These are phyloP conservation scores for Tenebrosternarchus preto DNA, from an alignment of 2,113 vertebrate species.

Conservation along the genomic window DNA sequence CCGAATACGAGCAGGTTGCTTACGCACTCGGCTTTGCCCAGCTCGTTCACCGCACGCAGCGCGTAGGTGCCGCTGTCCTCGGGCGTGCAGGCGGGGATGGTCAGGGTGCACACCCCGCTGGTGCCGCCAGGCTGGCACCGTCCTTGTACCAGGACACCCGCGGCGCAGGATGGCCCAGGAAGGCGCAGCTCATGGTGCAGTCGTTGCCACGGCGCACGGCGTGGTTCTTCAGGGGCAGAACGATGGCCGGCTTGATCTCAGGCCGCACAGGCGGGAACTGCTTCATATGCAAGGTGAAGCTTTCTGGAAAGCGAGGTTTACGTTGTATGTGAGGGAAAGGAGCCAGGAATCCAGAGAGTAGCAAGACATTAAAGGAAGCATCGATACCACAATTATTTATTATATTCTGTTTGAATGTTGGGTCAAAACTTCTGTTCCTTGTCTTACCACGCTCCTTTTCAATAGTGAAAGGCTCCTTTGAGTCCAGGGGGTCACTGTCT, in stretches of 20 bases:
- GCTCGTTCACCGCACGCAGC: conserved; percentile 67
- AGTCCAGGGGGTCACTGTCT: conserved; percentile 68
- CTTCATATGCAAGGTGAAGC: conserved; percentile 53
- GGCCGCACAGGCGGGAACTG: conserved; percentile 52
- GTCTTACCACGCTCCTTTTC: conserved; percentile 67
- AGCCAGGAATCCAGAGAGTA: neutral
- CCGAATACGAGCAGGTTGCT: conserved; percentile 63
- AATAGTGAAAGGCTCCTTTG: conserved; percentile 65
- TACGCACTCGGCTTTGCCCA: conserved; percentile 63
- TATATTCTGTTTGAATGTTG: too few relatives aligned
- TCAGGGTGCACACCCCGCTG: conserved; percentile 62
- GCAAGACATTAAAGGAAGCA: too few relatives aligned
- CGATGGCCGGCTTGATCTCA: conserved; percentile 64
- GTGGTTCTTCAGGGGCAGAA: conserved; percentile 64
- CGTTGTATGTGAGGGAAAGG: neutral
- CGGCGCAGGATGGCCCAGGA: conserved; percentile 63
- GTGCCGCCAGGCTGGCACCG: conserved; percentile 59
- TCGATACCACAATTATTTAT: too few relatives aligned
- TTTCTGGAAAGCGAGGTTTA: conserved; percentile 43
- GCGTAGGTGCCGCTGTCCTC: conserved; percentile 64
- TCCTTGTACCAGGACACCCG: conserved; percentile 62
- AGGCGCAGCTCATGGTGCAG: conserved; percentile 70
- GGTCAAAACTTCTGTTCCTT: too few relatives aligned
- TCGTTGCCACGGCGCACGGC: conserved; percentile 53
- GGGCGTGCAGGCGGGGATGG: conserved; percentile 62